These are phyloP conservation scores for Chamaetylas fuelleborni DNA, from an alignment of 2,113 vertebrate species.

Conservation along the genomic window DNA sequence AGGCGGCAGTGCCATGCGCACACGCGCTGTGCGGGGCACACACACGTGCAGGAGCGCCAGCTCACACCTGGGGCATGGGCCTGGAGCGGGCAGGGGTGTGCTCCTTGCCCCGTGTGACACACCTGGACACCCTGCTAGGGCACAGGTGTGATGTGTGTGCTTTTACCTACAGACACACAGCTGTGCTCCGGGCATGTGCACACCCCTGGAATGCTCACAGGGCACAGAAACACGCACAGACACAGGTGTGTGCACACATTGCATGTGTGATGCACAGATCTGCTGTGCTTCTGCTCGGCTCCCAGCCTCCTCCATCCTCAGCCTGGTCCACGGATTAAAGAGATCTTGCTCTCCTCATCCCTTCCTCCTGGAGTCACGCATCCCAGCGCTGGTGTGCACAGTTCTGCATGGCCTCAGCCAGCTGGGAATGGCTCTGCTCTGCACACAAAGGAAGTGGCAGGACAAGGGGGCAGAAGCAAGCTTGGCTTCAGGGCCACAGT, in stretches of 20 bases:
- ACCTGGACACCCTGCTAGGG: neutral
- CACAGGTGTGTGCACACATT: fast-evolving
- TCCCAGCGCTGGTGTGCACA: fast-evolving
- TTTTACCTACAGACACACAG: fast-evolving
- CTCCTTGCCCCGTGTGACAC: fast-evolving
- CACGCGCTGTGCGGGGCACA: fast-evolving
- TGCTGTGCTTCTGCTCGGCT: neutral
- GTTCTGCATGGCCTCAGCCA: neutral
- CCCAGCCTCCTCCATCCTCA: neutral
- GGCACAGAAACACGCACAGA: neutral
- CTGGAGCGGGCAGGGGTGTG: fast-evolving
- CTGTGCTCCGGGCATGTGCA: fast-evolving
- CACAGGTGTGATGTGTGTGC: fast-evolving
- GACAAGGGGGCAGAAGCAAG: neutral
- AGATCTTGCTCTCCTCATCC: neutral
- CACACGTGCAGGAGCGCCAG: neutral
- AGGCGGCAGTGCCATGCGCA: fast-evolving
- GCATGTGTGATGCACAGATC: no score
- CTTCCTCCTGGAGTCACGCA: neutral
- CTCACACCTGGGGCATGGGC: neutral
- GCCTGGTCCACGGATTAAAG: neutral
- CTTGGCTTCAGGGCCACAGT: neutral
- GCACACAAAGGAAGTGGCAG: neutral
- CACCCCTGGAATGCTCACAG: fast-evolving
- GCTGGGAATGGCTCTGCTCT: neutral